Evolutionary conservation across 2,113 vertebrate genomes (phyloP), one percentile per base, ranked within the genome.

Genomic region (Meriones unguiculatus): DNA sequence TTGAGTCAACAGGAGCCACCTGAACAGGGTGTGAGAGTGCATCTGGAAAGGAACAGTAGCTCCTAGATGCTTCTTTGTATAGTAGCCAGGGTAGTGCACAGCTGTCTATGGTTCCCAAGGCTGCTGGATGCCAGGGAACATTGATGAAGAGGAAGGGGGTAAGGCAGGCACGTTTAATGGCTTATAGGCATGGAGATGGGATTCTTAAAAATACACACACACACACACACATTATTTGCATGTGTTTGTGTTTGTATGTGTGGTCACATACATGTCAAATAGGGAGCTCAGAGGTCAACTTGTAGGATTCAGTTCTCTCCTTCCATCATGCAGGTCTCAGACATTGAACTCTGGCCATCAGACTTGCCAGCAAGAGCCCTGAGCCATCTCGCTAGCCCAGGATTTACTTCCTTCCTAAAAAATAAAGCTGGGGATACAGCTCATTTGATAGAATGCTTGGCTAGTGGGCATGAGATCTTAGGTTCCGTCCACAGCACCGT

Each of bases 21-120:
- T 0, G 3, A 10, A 28, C n/a, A 18, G 22, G 73, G 22, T 6
- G 4, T 52, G 25, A 28, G 0, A 10, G 35, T 20, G 0, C 3
- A 7, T 2, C 50, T 4, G 0, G 30, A 0, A 9, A 14, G 3
- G 75, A 57, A 24, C 72, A 46, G 8, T 30, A 10, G 10, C 2
- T 41, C 50, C 81, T 6, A 1, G 1, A 12, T 0, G 10, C 7
- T 81, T n/a, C 38, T 15, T 32, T 57, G 25, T n/a, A 17, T 10
- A 4, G 28, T 8, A 6, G 9, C 5, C 7, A 5, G 28, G 0
- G 46, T 6, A 35, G 38, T 9, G 24, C 64, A 28, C 14, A 57
- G 35, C 12, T 30, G 17, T 1, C 2, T 7, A 0, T 7, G 3
- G 12, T 41, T 12, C 65, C 20, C 10, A 62, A 38, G 22, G 25